Evolutionary conservation across 2,888 invertebrate genomes (phyloP), one percentile per base, ranked within the genome.

Genomic region (Ptilodon capucinus): DNA sequence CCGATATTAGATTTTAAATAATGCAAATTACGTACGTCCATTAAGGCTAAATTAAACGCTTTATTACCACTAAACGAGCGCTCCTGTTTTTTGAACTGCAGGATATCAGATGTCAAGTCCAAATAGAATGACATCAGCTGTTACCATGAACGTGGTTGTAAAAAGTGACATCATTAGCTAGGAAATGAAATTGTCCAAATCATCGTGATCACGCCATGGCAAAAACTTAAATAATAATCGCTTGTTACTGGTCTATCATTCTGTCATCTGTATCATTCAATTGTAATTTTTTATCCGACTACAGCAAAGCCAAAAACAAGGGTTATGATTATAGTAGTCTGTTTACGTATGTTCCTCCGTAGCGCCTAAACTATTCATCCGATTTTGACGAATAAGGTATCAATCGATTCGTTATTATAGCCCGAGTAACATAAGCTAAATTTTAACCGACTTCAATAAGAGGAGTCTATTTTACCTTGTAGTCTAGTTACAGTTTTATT

Each of bases 41-140:
- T 69, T 63, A 65, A 63, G 43, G 55, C 57, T 48, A 55, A 62
- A 62, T 56, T 63, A 68, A 64, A 65, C 57, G 55, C 61, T 65
- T 64, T 64, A 71, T 75, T 69, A 61, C 65, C 67, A 67, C 55
- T 66, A 69, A 69, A 72, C 60, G 70, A 74, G 64, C 69, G 67
- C 71, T 71, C 64, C 71, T 68, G 74, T 75, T 74, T 64, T 62
- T 57, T 57, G 60, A 71, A 54, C 59, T 50, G 60, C 49, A 44
- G 50, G 56, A 71, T 76, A 79, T 77, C 76, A 74, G 65, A 79
- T 79, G 62, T 74, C 75, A 68, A 63, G 72, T 70, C 68, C 64
- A 68, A 76, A 76, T 68, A 66, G 63, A 48, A 81, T 87, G 84
- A 86, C 86, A 84, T 86, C 82, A 86, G 71, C 43, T 57, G 44